A percentile compares a stretch with the other conserved stretches of the same genome.
phyloP scores from a whole-genome alignment of 2,797 vertebrate genomes.

The Enteromius mattozi region DNA sequence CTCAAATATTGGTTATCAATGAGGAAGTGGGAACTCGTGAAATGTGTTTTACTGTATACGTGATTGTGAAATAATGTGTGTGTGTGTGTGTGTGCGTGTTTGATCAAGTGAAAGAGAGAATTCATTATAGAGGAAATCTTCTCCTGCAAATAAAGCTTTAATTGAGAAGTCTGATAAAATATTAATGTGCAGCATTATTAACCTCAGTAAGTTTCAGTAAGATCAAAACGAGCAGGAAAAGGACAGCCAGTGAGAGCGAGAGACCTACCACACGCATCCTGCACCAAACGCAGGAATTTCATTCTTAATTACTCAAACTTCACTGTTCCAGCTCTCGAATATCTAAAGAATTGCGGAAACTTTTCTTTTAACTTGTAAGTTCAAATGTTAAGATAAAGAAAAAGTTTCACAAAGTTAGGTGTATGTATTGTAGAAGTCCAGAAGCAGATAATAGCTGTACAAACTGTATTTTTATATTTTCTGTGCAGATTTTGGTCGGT shows the following conservation, averaged over 20 bases:
- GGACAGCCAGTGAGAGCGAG: conserved; percentile 6
- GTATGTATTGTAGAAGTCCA: background rate
- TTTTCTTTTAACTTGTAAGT: background rate
- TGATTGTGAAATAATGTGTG: background rate
- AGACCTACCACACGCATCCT: background rate
- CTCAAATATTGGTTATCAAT: too few species aligned
- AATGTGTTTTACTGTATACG: too few species aligned
- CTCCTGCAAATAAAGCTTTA: conserved; percentile 42
- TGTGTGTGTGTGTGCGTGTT: background rate
- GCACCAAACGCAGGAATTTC: background rate
- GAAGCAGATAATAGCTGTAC: background rate
- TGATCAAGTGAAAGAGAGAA: conserved; percentile 26
- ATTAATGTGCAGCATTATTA: conserved; percentile 49
- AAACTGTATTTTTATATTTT: background rate
- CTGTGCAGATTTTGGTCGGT: background rate
- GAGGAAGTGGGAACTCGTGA: too few species aligned
- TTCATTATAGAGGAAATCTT: conserved; percentile 29
- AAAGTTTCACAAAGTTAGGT: conserved; percentile 7
- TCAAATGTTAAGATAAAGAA: background rate
- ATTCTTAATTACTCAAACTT: conserved; percentile 13
- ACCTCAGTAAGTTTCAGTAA: conserved; percentile 34
- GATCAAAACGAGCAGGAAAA: conserved; percentile 27
- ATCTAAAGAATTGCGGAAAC: background rate
- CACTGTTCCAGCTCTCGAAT: background rate
- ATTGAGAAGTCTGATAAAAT: conserved; percentile 46